These are phyloP conservation scores for Sapajus apella DNA, from an alignment of 2,113 vertebrate genomes.

Conservation along the genomic window DNA sequence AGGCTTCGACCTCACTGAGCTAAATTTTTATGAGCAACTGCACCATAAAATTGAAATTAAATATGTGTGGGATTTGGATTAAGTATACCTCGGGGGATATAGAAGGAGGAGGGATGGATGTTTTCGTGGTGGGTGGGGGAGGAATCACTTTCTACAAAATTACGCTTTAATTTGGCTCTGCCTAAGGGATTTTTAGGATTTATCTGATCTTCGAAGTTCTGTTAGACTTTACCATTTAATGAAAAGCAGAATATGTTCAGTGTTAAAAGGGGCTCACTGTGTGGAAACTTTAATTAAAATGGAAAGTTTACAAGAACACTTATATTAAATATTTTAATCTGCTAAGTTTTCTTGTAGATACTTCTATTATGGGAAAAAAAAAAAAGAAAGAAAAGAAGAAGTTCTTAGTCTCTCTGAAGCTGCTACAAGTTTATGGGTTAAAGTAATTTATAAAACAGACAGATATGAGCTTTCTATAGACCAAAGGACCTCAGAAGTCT, in stretches of 20 bases:
- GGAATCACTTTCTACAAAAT: neutral
- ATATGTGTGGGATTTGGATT: conserved; percentile 50
- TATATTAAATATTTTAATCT: conserved; percentile 44
- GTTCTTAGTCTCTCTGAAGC: neutral
- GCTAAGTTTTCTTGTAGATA: neutral
- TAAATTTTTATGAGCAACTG: conserved; percentile 51
- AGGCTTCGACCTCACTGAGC: conserved; percentile 28
- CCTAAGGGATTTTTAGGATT: conserved; percentile 36
- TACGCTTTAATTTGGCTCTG: conserved; percentile 59
- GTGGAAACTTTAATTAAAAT: conserved; percentile 48
- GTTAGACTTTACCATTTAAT: conserved; percentile 56
- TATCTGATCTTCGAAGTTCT: conserved; percentile 46
- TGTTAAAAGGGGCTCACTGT: neutral
- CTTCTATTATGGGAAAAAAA: neutral
- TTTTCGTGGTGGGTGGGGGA: conserved; percentile 15
- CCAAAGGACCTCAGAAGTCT: conserved; percentile 1
- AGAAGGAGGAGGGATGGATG: neutral
- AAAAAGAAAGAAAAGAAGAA: too few relatives aligned
- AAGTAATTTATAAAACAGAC: neutral
- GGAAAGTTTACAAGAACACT: conserved; percentile 6
- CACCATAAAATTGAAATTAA: conserved; percentile 55
- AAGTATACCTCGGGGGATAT: conserved; percentile 55
- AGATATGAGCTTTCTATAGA: neutral
- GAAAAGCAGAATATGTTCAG: conserved; percentile 31
- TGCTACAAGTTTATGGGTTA: neutral